These are phyloP conservation scores for Cryptoblepharus egeriae DNA, from an alignment of 2,797 vertebrate genomes.

Conservation along the genomic window DNA sequence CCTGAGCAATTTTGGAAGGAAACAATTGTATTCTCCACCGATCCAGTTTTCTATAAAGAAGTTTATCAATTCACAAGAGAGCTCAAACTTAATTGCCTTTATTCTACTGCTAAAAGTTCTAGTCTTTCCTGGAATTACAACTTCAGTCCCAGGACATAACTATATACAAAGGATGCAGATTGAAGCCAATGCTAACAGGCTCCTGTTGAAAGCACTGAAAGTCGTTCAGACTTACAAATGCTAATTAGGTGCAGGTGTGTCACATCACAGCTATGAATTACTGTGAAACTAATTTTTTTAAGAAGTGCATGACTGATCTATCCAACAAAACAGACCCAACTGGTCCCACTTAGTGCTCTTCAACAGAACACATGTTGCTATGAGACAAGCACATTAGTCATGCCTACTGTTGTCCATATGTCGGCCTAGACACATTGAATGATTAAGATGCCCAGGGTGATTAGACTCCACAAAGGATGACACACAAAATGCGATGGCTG, in stretches of 20 bases:
- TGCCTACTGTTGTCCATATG: constrained; percentile 39
- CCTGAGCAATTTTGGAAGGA: background rate
- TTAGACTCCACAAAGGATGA: constrained; percentile 46
- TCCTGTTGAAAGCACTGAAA: constrained; percentile 35
- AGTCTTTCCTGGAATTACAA: background rate
- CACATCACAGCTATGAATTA: constrained; percentile 36
- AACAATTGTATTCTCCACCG: too few relatives aligned
- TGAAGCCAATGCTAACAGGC: background rate
- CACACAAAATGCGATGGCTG: constrained; percentile 34
- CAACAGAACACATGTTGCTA: constrained; percentile 47
- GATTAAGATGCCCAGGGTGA: constrained; percentile 49
- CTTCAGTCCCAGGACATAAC: background rate
- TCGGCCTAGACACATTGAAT: constrained; percentile 37
- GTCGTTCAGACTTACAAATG: background rate
- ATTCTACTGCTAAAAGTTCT: background rate
- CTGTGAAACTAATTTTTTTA: constrained; percentile 31
- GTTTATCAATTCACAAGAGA: background rate
- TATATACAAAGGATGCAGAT: background rate
- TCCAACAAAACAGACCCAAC: constrained; percentile 60
- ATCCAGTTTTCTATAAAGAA: background rate
- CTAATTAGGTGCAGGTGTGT: constrained; percentile 37
- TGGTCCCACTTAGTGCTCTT: constrained; percentile 56
- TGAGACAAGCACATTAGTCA: constrained; percentile 56
- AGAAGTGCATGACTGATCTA: constrained; percentile 50
- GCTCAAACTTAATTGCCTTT: background rate